Evolutionary conservation across 1,140 invertebrate species (phyloP).

Genomic region (Phortica variegata): DNA sequence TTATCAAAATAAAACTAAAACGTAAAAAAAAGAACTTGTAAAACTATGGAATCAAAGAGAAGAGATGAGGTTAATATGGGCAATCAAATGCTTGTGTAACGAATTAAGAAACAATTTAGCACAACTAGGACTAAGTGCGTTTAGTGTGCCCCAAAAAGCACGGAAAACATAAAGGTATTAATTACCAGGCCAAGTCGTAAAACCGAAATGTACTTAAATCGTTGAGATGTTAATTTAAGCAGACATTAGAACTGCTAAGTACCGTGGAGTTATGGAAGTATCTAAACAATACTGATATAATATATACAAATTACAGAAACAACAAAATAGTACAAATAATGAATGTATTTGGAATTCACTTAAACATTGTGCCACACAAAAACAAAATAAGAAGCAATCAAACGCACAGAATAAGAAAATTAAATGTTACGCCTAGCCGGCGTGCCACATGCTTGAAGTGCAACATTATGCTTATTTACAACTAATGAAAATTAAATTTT

Average conservation of each 20-base stretch:
- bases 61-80: conserved; percentile 34
- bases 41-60: too few species aligned
- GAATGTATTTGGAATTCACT: too few species aligned
- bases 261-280: too few species aligned
- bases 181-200: conserved; percentile 9
- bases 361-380: too few species aligned
- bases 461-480: background rate
- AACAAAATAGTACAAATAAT: too few species aligned
- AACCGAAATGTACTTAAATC: conserved; percentile 3
- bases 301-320: too few species aligned
- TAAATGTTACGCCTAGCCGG: too few species aligned
- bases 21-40: conserved; percentile 23
- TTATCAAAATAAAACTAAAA: conserved; percentile 10
- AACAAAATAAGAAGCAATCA: too few species aligned
- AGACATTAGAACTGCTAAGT: background rate
- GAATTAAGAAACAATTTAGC: conserved; percentile 18
- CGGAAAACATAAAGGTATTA: conserved; percentile 23
- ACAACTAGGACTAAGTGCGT: too few species aligned
- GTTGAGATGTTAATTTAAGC: conserved; percentile 19
- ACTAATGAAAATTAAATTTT: background rate
- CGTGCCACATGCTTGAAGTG: too few species aligned
- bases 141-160: too few species aligned
- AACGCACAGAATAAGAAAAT: conserved; percentile 29
- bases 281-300: too few species aligned
- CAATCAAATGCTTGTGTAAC: conserved; percentile 15